A percentile compares a stretch with the other conserved stretches of the same genome.
phyloP scores from a whole-genome alignment of 1,140 invertebrate species.

The Lordiphosa clarofinis region DNA sequence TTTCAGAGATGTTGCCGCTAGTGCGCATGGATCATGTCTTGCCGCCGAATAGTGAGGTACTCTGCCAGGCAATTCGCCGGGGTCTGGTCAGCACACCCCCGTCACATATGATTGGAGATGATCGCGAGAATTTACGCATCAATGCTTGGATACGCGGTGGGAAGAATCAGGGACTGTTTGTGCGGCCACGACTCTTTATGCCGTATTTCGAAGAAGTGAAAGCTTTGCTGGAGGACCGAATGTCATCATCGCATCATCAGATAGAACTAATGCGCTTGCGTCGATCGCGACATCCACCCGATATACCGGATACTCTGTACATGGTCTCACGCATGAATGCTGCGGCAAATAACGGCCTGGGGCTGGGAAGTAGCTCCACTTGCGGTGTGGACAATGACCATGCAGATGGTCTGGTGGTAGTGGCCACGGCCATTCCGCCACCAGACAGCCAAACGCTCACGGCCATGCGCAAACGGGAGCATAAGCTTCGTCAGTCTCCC shows the following conservation, averaged over 20 bases:
- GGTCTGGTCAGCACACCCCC: conserved; percentile 92
- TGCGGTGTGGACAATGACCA: conserved; percentile 83
- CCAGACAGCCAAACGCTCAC: conserved; percentile 87
- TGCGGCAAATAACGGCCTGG: conserved; percentile 80
- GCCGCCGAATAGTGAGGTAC: conserved; percentile 90
- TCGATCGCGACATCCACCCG: conserved; percentile 84
- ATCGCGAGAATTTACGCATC: conserved; percentile 85
- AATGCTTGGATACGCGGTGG: conserved; percentile 92
- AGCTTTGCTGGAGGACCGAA: conserved; percentile 90
- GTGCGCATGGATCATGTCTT: conserved; percentile 94
- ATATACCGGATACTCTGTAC: conserved; percentile 96
- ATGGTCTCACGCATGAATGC: conserved; percentile 86
- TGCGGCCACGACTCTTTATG: conserved; percentile 93
- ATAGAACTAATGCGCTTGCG: conserved; percentile 88
- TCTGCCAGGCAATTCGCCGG: conserved; percentile 88
- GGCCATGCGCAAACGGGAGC: conserved; percentile 92
- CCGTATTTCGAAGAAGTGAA: conserved; percentile 97
- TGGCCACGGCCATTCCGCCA: conserved; percentile 84
- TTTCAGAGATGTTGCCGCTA: conserved; percentile 90
- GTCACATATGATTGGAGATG: conserved; percentile 91
- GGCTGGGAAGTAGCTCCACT: conserved; percentile 81
- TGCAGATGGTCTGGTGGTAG: conserved; percentile 82
- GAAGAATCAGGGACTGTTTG: conserved; percentile 89
- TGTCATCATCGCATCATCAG: conserved; percentile 83
- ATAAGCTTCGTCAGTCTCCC: conserved; percentile 90